Base-by-base conservation (phyloP, 2,797 vertebrate genomes). In the Mormyrus proboscirostris region DNA sequence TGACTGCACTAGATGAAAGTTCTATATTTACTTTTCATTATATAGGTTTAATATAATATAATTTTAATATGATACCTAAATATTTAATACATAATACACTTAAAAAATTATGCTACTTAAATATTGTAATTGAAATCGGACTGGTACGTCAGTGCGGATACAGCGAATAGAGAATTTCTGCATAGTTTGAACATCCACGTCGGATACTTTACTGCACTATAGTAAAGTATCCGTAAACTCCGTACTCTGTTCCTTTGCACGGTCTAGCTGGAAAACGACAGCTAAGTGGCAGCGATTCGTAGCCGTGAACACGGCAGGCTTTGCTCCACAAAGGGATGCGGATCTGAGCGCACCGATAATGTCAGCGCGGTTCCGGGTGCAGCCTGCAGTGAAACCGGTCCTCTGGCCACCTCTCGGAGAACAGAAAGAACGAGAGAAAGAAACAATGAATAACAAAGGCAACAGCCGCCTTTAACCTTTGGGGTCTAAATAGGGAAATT, bases 401-500 rank as follows among this genome's bases (percentile, higher is more conserved):
- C 82, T 12, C 47, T 25, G 47, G 82, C 6, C 47, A 84, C 16
- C 47, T 22, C 76, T 8, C 76, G 7, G 19, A 84, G 47, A 44
- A 19, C 12, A 79, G 73, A 44, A 44, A 14, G 73, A 33, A 38
- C 6, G 65, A 33, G 29, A 73, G 29, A 73, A 73, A 33, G 65
- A 73, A 69, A 69, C 65, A 69, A 73, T 73, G 65, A 16, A 41
- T 51, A 84, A 84, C n/a, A 49, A 84, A 84, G 44, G 44, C 44
- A 50, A 50, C 19, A 51, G 82, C 82, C 82, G 49, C 44, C 82
- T 49, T 49, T 84, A 84, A 51, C 82, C 82, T 84, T 49, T 49
- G 8, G 49, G 82, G 49, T 47, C 16, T 84, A 84, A 84, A 84
- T 84, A 25, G 82, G 82, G 82, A 84, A 84, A 84, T 84, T 84